Evolutionary conservation across 1,140 invertebrate species (phyloP).

Genomic region (Ips typographus): DNA sequence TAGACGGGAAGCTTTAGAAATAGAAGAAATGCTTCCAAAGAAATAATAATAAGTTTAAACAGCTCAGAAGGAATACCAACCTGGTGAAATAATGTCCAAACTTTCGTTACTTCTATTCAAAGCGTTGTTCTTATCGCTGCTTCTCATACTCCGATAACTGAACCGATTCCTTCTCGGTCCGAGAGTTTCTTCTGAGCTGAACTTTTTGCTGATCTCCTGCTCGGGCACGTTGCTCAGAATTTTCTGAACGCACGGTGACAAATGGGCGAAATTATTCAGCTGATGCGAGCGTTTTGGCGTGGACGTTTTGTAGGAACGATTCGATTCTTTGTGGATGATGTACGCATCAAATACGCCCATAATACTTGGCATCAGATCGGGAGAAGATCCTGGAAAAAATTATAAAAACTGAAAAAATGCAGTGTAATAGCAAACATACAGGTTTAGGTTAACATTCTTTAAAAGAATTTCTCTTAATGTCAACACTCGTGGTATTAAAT

Average conservation of each 20-base stretch:
- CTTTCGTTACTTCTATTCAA: constrained; percentile 46
- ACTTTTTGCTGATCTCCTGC: constrained; percentile 54
- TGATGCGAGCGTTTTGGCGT: constrained; percentile 42
- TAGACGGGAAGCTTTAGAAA: too few species aligned
- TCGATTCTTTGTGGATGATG: constrained; percentile 32
- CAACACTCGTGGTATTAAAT: too few species aligned
- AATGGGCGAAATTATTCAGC: constrained; percentile 54
- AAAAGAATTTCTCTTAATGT: too few species aligned
- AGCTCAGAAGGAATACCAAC: neutral
- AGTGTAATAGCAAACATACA: too few species aligned
- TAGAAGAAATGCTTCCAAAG: neutral
- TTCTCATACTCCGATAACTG: constrained; percentile 59
- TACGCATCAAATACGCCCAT: constrained; percentile 51
- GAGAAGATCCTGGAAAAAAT: constrained; percentile 47
- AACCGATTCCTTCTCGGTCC: constrained; percentile 37
- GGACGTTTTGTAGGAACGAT: constrained; percentile 23
- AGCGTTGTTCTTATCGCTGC: constrained; percentile 29
- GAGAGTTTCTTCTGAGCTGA: constrained; percentile 55
- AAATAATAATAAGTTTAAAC: too few species aligned
- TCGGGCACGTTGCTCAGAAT: constrained; percentile 57
- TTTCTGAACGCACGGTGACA: constrained; percentile 61
- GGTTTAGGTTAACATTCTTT: too few species aligned
- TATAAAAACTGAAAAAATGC: too few species aligned
- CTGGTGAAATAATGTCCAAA: constrained; percentile 53
- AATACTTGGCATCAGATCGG: constrained; percentile 52